A percentile compares a stretch with the other conserved stretches of the same genome.
phyloP scores from a whole-genome alignment of 2,113 vertebrate genomes.

The Ptilorrhoa leucosticta region DNA sequence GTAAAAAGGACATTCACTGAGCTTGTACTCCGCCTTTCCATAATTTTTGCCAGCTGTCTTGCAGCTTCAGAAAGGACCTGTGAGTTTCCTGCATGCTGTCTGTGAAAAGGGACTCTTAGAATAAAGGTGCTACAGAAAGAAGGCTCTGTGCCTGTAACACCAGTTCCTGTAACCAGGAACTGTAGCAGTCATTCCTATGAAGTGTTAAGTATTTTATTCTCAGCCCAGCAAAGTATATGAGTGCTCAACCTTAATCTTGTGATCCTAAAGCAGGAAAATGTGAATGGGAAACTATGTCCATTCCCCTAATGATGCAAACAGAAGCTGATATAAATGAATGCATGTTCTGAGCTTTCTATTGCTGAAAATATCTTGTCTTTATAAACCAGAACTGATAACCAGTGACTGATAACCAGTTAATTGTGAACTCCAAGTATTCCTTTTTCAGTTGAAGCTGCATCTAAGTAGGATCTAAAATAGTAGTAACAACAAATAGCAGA shows the following conservation, averaged over 20 bases:
- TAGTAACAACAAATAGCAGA: neutral
- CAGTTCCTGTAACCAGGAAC: neutral
- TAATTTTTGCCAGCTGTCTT: neutral
- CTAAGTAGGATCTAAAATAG: neutral
- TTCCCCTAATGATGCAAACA: neutral
- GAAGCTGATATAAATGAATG: neutral
- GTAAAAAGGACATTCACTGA: neutral
- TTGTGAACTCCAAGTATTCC: neutral
- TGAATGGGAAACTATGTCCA: neutral
- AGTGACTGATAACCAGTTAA: neutral
- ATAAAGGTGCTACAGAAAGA: neutral
- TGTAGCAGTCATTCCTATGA: neutral
- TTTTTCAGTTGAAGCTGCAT: neutral
- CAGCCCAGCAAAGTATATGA: neutral
- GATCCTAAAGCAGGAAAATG: neutral
- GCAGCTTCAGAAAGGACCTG: neutral
- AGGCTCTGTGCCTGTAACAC: neutral
- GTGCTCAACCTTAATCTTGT: neutral
- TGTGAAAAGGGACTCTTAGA: neutral
- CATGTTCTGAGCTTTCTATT: neutral
- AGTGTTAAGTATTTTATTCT: neutral
- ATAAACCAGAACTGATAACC: neutral
- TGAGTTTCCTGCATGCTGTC: neutral
- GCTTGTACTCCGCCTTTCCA: neutral
- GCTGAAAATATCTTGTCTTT: neutral